Evolutionary conservation across 2,113 vertebrate genomes (phyloP).

Genomic region (Anthoscopus minutus): DNA sequence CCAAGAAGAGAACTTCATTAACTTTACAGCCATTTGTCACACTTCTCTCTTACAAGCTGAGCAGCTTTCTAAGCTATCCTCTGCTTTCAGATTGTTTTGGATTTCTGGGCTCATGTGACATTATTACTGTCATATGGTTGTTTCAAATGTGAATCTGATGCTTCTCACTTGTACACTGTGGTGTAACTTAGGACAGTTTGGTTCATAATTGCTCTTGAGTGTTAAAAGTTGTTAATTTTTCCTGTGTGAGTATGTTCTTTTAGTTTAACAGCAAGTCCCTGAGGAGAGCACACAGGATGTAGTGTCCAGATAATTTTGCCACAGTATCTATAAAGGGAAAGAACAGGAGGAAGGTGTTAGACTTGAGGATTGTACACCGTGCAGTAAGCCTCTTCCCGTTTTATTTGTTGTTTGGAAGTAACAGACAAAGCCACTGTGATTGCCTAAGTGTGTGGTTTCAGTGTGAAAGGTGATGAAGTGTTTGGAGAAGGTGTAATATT

Average conservation of each 20-base stretch:
- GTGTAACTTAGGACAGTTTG: rapidly evolving
- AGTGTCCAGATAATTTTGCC: neutral
- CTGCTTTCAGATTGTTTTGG: rapidly evolving
- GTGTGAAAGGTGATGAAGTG: neutral
- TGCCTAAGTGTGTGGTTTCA: neutral
- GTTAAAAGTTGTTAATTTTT: neutral
- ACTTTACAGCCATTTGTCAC: neutral
- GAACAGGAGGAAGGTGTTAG: neutral
- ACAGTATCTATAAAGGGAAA: neutral
- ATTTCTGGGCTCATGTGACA: rapidly evolving
- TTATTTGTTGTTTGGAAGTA: neutral
- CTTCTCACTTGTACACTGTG: rapidly evolving
- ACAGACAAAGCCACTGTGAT: neutral
- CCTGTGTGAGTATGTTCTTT: neutral
- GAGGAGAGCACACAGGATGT: neutral
- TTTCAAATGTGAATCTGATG: neutral
- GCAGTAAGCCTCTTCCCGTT: rapidly evolving
- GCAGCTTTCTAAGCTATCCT: neutral
- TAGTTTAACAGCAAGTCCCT: neutral
- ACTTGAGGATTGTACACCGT: neutral
- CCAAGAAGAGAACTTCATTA: neutral
- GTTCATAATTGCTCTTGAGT: neutral
- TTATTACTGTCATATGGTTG: neutral
- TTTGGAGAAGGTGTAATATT: neutral
- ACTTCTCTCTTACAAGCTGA: neutral